These are phyloP conservation scores for Hylaeus anthracinus DNA, from an alignment of 1,140 invertebrate genomes.

Conservation along the genomic window DNA sequence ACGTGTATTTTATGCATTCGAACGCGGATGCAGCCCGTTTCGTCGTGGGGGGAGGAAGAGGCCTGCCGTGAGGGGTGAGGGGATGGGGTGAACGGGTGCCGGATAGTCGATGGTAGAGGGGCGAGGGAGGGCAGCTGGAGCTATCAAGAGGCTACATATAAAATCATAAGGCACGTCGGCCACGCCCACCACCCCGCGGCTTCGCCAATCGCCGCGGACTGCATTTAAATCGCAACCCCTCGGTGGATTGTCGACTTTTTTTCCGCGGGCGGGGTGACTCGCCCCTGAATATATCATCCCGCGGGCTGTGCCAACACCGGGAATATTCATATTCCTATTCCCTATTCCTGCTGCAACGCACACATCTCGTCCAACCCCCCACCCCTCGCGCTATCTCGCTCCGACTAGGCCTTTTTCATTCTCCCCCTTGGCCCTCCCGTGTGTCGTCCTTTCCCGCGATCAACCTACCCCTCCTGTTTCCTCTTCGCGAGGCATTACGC, in stretches of 20 bases:
- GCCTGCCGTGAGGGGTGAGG: constrained; percentile 1
- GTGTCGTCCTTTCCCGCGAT: not conserved
- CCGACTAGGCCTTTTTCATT: not conserved
- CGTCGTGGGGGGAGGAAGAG: constrained; percentile 32
- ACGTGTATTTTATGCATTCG: constrained; percentile 69
- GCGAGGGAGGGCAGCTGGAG: constrained; percentile 39
- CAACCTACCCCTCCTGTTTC: not conserved
- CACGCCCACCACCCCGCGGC: constrained; percentile 77
- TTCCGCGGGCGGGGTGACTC: constrained; percentile 73
- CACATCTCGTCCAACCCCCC: constrained; percentile 16
- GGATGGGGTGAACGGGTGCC: constrained; percentile 40
- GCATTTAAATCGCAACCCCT: constrained; percentile 79
- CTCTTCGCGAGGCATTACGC: constrained; percentile 21
- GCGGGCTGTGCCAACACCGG: constrained; percentile 59
- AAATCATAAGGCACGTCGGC: constrained; percentile 77
- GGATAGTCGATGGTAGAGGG: constrained; percentile 33
- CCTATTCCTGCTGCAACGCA: constrained; percentile 45
- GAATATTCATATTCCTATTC: constrained; percentile 65
- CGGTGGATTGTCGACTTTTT: constrained; percentile 77
- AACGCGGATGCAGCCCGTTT: constrained; percentile 48
- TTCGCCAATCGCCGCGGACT: constrained; percentile 74
- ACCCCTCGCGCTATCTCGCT: not conserved
- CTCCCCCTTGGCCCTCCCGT: constrained; percentile 11
- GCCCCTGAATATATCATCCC: constrained; percentile 49
- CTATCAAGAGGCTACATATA: constrained; percentile 75